A percentile compares a stretch with the other conserved stretches of the same genome.
phyloP scores from a whole-genome alignment of 2,888 invertebrate species.

The Aplocera efformata region DNA sequence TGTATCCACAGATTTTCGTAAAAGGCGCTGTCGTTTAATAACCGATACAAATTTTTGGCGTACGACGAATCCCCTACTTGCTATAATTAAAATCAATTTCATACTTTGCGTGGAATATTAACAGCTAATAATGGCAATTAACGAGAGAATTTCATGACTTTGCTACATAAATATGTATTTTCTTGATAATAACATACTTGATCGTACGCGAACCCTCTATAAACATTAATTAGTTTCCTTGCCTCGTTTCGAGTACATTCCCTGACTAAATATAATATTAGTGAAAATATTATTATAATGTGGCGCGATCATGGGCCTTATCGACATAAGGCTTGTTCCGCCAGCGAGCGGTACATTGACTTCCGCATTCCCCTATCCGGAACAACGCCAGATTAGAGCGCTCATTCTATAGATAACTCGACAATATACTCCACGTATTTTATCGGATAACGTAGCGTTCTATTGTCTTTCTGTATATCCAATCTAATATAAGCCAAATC shows the following conservation, averaged over 20 bases:
- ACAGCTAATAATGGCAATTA: slow-evolving; percentile 22
- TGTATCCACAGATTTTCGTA: slow-evolving; percentile 22
- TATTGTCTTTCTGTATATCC: too few relatives aligned
- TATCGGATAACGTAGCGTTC: too few relatives aligned
- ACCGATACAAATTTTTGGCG: slow-evolving; percentile 14
- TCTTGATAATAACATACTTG: slow-evolving; percentile 4
- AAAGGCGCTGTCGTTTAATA: slow-evolving; percentile 21
- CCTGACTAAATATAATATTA: slow-evolving; percentile 1
- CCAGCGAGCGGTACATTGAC: slow-evolving; percentile 16
- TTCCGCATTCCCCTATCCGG: slow-evolving; percentile 26
- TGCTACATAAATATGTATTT: slow-evolving; percentile 14
- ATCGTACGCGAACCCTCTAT: neutral
- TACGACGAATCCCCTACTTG: slow-evolving; percentile 7
- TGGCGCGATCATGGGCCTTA: slow-evolving; percentile 19
- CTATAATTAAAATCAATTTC: slow-evolving; percentile 23
- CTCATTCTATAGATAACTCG: slow-evolving; percentile 16
- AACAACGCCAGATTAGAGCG: slow-evolving; percentile 26
- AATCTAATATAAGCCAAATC: too few relatives aligned
- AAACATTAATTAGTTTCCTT: slow-evolving; percentile 9
- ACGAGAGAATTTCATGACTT: slow-evolving; percentile 20
- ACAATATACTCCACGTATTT: neutral
- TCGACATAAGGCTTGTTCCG: slow-evolving; percentile 18
- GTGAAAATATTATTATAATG: neutral
- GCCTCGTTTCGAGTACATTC: slow-evolving; percentile 7
- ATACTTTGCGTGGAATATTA: slow-evolving; percentile 21